Evolutionary conservation across 2,113 vertebrate species (phyloP).

Genomic region (Cariama cristata): DNA sequence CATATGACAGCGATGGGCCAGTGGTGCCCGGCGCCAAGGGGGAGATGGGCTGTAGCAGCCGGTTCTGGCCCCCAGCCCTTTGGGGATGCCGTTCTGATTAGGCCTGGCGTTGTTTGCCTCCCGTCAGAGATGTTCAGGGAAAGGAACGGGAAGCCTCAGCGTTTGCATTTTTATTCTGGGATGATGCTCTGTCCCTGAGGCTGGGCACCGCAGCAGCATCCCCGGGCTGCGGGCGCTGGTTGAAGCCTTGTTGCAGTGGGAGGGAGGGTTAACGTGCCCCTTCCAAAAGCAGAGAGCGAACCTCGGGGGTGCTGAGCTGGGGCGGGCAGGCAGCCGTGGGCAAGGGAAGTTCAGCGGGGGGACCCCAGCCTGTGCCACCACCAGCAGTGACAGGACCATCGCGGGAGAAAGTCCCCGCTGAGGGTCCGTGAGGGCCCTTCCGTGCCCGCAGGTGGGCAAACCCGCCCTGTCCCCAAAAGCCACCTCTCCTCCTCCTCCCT

Average conservation of each 20-base stretch:
- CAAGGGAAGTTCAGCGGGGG: fast-evolving
- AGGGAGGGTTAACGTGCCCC: neutral
- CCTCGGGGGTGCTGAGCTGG: neutral
- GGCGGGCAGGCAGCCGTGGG: fast-evolving
- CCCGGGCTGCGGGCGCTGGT: neutral
- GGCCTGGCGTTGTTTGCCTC: constrained; percentile 62
- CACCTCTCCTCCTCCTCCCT: neutral
- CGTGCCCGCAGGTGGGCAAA: neutral
- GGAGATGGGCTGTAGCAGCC: constrained; percentile 67
- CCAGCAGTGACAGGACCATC: fast-evolving
- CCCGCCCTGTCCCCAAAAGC: neutral
- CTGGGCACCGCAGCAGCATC: fast-evolving
- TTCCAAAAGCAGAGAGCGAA: fast-evolving
- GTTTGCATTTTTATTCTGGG: fast-evolving
- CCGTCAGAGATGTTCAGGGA: neutral
- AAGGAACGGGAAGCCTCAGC: neutral
- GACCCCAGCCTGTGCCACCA: neutral
- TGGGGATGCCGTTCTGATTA: constrained; percentile 56
- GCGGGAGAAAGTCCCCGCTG: neutral
- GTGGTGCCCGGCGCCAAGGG: neutral
- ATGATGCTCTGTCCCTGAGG: neutral
- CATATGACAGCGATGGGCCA: fast-evolving
- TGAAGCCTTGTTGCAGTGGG: neutral
- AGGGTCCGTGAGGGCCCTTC: neutral
- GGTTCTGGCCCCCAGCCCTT: constrained; percentile 60